These are phyloP conservation scores for Ectemnius continuus DNA, from an alignment of 2,888 invertebrate species.

Conservation along the genomic window DNA sequence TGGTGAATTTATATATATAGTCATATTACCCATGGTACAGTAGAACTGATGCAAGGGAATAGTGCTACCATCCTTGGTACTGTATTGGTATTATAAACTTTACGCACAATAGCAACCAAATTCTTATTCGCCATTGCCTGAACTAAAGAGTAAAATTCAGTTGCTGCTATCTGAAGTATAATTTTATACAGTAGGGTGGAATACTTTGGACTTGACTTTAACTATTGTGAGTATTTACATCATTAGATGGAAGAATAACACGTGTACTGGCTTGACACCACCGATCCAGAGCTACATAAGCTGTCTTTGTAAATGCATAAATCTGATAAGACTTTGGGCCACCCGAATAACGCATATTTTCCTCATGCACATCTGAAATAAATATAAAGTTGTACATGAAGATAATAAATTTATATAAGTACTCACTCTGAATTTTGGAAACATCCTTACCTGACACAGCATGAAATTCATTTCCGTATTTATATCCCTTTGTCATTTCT, in stretches of 20 bases:
- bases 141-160: slow-evolving; percentile 60
- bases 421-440: background rate
- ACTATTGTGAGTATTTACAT: slow-evolving; percentile 11
- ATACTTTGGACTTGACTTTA: background rate
- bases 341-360: slow-evolving; percentile 25
- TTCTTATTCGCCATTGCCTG: slow-evolving; percentile 57
- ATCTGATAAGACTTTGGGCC: slow-evolving; percentile 35
- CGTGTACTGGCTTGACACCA: slow-evolving; percentile 25
- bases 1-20: background rate
- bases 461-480: slow-evolving; percentile 57
- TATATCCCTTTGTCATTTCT: slow-evolving; percentile 52
- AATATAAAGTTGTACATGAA: background rate
- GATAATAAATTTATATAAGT: background rate
- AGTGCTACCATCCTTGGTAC: slow-evolving; percentile 59
- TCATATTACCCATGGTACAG: slow-evolving; percentile 59
- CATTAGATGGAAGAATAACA: slow-evolving; percentile 40
- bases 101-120: slow-evolving; percentile 61
- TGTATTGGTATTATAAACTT: slow-evolving; percentile 36
- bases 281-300: slow-evolving; percentile 35
- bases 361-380: slow-evolving; percentile 34
- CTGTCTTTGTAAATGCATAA: slow-evolving; percentile 36
- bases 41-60: slow-evolving; percentile 58
- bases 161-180: slow-evolving; percentile 41
- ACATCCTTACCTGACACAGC: slow-evolving; percentile 50
- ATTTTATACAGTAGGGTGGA: background rate